Percentiles rank a stretch among this genome's conserved stretches.
Conservation (phyloP, 2,888 invertebrate genomes). For the Drosophila yooni region DNA sequence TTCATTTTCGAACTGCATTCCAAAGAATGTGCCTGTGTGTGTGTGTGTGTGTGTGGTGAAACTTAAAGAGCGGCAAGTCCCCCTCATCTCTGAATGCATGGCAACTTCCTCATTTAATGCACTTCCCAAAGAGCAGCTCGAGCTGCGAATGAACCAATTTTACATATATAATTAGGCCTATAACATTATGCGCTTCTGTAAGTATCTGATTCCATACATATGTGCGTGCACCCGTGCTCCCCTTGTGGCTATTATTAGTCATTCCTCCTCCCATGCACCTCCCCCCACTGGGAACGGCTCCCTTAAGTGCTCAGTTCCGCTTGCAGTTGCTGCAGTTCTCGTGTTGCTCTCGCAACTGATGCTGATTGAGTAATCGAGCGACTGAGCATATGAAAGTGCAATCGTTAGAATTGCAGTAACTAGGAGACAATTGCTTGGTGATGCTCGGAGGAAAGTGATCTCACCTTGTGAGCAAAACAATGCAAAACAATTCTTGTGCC, state of each 20-base stretch:
- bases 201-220: slow-evolving; percentile 22
- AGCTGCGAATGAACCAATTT: slow-evolving; percentile 49
- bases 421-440: slow-evolving; percentile 64
- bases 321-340: slow-evolving; percentile 42
- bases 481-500: slow-evolving; percentile 39
- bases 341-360: slow-evolving; percentile 24
- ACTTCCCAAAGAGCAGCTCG: slow-evolving; percentile 45
- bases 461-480: slow-evolving; percentile 53
- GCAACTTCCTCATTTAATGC: slow-evolving; percentile 64
- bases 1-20: slow-evolving; percentile 37
- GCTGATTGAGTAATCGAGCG: slow-evolving; percentile 31
- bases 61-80: slow-evolving; percentile 11
- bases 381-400: slow-evolving; percentile 49
- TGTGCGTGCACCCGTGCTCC: slow-evolving; percentile 63
- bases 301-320: slow-evolving; percentile 77
- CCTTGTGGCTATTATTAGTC: slow-evolving; percentile 69
- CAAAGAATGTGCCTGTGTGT: slow-evolving; percentile 17
- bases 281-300: slow-evolving; percentile 12
- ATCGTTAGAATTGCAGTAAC: slow-evolving; percentile 46
- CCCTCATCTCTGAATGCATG: slow-evolving; percentile 7
- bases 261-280: neutral
- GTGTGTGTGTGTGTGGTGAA: slow-evolving; percentile 5
- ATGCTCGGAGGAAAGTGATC: slow-evolving; percentile 51
- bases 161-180: slow-evolving; percentile 59
- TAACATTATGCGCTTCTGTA: slow-evolving; percentile 23